phyloP scores from a whole-genome alignment of 2,113 vertebrate species.

The Anoura caudifer region DNA sequence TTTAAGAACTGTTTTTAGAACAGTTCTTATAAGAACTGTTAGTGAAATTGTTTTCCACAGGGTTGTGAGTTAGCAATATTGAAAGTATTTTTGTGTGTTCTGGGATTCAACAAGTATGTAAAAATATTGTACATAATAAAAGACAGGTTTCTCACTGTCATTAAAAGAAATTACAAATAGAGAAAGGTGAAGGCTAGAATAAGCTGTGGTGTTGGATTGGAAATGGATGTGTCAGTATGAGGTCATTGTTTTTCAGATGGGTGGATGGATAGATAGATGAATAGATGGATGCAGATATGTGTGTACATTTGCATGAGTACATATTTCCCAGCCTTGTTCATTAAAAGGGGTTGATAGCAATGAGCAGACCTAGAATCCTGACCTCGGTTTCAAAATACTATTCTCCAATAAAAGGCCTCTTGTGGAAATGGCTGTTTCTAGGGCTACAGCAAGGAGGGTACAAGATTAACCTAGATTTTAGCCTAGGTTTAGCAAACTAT shows the following conservation, averaged over 20 bases:
- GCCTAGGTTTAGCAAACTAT: neutral
- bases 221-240: neutral
- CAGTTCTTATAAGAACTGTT: conserved; percentile 22
- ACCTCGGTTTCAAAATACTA: conserved; percentile 17
- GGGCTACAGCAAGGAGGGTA: neutral
- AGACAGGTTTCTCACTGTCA: neutral
- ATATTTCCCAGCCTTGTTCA: neutral
- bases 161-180: conserved; percentile 34
- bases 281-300: neutral
- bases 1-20: too few species aligned
- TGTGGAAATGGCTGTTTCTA: neutral
- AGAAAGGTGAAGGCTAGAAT: neutral
- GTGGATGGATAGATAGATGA: neutral
- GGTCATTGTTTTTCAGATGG: neutral
- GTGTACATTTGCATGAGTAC: neutral
- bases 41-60: neutral
- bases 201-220: neutral
- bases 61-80: neutral
- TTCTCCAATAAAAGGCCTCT: neutral
- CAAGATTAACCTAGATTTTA: conserved; percentile 15
- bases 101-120: conserved; percentile 25
- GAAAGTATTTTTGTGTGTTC: conserved; percentile 18
- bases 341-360: neutral
- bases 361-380: neutral
- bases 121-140: neutral